Evolutionary conservation across 2,113 vertebrate genomes (phyloP).

Genomic region (Lampris megalopsis): DNA sequence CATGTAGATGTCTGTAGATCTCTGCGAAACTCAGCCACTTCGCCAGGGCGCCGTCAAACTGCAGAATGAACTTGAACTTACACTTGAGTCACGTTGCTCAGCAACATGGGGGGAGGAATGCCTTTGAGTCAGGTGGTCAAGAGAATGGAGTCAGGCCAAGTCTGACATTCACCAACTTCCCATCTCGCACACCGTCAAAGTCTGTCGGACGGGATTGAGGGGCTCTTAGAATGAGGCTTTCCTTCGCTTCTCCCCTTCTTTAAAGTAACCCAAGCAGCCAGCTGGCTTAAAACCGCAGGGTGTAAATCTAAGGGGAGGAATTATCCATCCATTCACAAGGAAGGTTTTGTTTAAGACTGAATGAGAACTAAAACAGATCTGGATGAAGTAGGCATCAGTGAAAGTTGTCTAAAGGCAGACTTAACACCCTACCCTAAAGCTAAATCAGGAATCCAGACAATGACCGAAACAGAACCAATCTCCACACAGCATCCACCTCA

Average conservation of each 20-base stretch:
- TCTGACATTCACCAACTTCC: conserved; percentile 6
- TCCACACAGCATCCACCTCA: too few species aligned
- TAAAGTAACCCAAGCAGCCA: background rate
- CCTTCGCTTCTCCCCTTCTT: background rate
- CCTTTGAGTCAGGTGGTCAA: conserved; percentile 34
- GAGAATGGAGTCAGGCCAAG: conserved; percentile 17
- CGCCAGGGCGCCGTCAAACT: conserved; percentile 39
- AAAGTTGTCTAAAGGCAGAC: too few species aligned
- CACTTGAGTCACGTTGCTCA: conserved; percentile 47
- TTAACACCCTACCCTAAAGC: too few species aligned
- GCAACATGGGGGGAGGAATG: conserved; percentile 54
- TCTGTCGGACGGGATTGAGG: conserved; percentile 9
- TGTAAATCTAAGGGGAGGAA: background rate
- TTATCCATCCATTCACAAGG: background rate
- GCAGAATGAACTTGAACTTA: conserved; percentile 32
- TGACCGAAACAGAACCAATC: too few species aligned
- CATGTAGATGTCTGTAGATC: background rate
- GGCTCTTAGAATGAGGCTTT: conserved; percentile 1
- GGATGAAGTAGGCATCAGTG: too few species aligned
- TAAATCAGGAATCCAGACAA: too few species aligned
- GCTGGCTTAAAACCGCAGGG: background rate
- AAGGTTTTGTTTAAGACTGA: background rate
- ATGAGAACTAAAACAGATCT: too few species aligned
- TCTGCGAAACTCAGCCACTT: conserved; percentile 40
- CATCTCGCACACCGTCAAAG: conserved; percentile 25